Conservation (phyloP, 2,113 vertebrate genomes). For the Corythornis cristatus region DNA sequence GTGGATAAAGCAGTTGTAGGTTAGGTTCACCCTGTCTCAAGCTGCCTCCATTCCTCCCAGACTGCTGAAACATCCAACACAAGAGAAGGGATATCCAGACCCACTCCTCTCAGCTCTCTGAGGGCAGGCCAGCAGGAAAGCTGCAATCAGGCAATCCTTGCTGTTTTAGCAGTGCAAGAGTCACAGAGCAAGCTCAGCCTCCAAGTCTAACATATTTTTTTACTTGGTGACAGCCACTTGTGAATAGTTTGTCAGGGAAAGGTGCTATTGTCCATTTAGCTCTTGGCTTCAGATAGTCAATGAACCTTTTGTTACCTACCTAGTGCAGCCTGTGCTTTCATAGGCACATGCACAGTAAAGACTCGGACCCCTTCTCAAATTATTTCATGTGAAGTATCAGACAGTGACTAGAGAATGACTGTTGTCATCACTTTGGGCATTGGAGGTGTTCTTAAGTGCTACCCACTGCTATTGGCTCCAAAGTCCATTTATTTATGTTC, state of each 20-base stretch:
- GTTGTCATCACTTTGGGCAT: not conserved
- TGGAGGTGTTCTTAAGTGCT: not conserved
- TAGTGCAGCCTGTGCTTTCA: not conserved
- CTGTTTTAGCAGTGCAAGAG: not conserved
- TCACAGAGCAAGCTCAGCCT: not conserved
- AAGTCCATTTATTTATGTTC: not conserved
- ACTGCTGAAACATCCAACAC: not conserved
- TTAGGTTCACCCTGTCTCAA: not conserved
- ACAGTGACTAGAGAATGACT: not conserved
- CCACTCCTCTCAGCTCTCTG: not conserved
- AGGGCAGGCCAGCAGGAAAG: not conserved
- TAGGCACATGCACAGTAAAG: accelerated
- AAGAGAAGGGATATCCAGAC: not conserved
- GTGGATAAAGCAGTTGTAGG: not conserved
- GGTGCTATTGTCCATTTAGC: not conserved
- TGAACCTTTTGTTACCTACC: not conserved
- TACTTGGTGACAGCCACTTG: not conserved
- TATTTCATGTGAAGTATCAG: not conserved
- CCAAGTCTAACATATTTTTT: not conserved
- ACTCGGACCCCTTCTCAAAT: not conserved
- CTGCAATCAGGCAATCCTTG: not conserved
- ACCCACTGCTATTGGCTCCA: not conserved
- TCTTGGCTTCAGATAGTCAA: not conserved
- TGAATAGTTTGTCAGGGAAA: not conserved
- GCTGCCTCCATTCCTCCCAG: not conserved